Conservation (phyloP, 2,888 invertebrate species). For the Drosophila ustulata region DNA sequence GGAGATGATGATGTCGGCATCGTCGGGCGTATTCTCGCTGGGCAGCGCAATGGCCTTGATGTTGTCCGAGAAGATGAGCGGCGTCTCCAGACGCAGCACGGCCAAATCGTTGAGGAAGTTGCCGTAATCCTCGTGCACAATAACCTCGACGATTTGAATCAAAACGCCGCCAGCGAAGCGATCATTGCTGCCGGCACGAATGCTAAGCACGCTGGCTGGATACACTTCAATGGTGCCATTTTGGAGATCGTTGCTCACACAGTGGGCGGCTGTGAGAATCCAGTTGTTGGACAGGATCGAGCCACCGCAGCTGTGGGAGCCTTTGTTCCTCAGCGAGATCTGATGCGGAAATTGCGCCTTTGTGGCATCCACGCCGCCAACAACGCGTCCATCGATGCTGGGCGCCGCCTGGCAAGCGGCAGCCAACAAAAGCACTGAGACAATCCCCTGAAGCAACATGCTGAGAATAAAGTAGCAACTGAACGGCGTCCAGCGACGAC, state of each 20-base stretch:
- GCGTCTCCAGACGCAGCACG: constrained; percentile 60
- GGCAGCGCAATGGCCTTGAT: constrained; percentile 76
- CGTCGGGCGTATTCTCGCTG: constrained; percentile 56
- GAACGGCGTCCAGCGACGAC: neutral
- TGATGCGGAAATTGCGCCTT: constrained; percentile 66
- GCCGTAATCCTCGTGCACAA: constrained; percentile 70
- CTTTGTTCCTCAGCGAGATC: constrained; percentile 54
- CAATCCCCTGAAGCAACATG: constrained; percentile 10
- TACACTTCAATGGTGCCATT: neutral
- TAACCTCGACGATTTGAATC: constrained; percentile 62
- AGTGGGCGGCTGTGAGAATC: constrained; percentile 70
- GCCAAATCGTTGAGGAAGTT: constrained; percentile 77
- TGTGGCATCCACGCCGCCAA: constrained; percentile 63
- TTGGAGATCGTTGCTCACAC: constrained; percentile 29
- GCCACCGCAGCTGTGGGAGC: constrained; percentile 63
- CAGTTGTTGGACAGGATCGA: constrained; percentile 58
- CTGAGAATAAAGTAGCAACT: constrained; percentile 12
- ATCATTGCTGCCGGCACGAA: constrained; percentile 77
- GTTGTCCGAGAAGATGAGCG: constrained; percentile 63
- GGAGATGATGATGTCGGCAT: constrained; percentile 67
- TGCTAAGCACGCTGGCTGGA: constrained; percentile 15
- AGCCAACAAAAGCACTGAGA: neutral
- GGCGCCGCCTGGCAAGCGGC: constrained; percentile 21
- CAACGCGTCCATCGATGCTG: constrained; percentile 48
- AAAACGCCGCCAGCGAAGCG: constrained; percentile 75